Evolutionary conservation across 2,113 vertebrate genomes (phyloP).

Genomic region (Pteronura brasiliensis): DNA sequence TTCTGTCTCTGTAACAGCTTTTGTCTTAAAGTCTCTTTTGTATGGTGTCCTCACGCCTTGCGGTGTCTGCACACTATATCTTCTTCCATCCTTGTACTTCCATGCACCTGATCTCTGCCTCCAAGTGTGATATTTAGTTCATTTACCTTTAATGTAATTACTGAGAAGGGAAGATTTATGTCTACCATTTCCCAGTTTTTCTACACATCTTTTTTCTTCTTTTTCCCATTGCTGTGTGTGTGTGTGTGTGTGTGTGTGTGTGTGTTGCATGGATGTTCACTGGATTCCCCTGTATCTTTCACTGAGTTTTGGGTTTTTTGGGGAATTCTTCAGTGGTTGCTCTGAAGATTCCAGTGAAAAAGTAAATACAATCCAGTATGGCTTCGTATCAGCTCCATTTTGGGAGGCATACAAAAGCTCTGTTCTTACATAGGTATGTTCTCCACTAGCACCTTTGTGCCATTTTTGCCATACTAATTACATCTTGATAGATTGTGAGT

Average conservation of each 20-base stretch:
- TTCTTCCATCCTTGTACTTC: too few species aligned
- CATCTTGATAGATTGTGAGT: neutral
- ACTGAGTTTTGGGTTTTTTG: neutral
- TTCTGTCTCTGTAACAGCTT: neutral
- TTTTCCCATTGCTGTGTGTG: neutral
- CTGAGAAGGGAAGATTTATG: neutral
- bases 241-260: neutral
- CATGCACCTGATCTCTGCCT: neutral
- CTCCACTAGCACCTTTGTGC: neutral
- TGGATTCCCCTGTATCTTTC: neutral
- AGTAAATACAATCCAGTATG: neutral
- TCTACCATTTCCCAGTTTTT: neutral
- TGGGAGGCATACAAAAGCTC: too few species aligned
- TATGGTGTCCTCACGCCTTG: rapidly evolving
- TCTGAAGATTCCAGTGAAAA: neutral
- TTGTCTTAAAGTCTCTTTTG: neutral
- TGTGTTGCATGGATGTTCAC: neutral
- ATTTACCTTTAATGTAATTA: neutral
- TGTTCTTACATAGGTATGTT: rapidly evolving
- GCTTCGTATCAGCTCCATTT: neutral
- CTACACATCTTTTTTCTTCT: neutral
- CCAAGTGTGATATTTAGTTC: neutral
- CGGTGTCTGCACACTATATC: rapidly evolving
- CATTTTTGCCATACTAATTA: neutral
- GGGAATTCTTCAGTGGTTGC: neutral